Evolutionary conservation across 2,888 invertebrate genomes (phyloP).

Genomic region (Lithophane socia): DNA sequence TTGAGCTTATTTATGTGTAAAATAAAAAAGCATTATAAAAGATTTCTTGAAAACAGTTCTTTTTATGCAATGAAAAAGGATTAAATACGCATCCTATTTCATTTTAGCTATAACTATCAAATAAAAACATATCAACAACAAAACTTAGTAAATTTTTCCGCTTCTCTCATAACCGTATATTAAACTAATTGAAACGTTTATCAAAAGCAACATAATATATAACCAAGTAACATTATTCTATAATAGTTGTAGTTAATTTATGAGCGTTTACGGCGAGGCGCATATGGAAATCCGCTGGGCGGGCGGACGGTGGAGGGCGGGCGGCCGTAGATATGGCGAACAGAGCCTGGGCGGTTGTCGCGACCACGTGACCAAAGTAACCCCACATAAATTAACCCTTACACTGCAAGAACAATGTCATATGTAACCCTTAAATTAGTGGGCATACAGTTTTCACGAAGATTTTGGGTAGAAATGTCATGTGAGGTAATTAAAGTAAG

Average conservation of each 20-base stretch:
- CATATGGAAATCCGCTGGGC: constrained; percentile 80
- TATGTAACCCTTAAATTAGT: constrained; percentile 57
- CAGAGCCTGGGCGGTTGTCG: constrained; percentile 81
- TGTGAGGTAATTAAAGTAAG: background rate
- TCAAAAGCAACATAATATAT: constrained; percentile 56
- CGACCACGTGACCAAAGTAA: constrained; percentile 68
- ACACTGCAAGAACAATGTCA: constrained; percentile 60
- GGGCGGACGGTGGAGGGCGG: constrained; percentile 63
- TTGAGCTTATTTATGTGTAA: too few species aligned
- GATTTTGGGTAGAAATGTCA: constrained; percentile 22
- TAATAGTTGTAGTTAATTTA: constrained; percentile 76
- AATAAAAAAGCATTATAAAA: background rate
- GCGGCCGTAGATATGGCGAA: constrained; percentile 79
- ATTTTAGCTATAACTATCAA: background rate
- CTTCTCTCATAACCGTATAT: background rate
- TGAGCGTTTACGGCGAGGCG: constrained; percentile 71
- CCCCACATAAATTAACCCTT: constrained; percentile 68
- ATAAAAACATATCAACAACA: background rate
- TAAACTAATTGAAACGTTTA: constrained; percentile 51
- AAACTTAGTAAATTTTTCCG: background rate
- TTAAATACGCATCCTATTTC: background rate
- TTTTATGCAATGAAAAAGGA: background rate
- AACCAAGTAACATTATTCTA: constrained; percentile 59
- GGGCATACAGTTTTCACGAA: constrained; percentile 44
- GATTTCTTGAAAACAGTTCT: background rate